Evolutionary conservation across 2,797 vertebrate genomes (phyloP).

Genomic region (Eurystomus glaucurus): DNA sequence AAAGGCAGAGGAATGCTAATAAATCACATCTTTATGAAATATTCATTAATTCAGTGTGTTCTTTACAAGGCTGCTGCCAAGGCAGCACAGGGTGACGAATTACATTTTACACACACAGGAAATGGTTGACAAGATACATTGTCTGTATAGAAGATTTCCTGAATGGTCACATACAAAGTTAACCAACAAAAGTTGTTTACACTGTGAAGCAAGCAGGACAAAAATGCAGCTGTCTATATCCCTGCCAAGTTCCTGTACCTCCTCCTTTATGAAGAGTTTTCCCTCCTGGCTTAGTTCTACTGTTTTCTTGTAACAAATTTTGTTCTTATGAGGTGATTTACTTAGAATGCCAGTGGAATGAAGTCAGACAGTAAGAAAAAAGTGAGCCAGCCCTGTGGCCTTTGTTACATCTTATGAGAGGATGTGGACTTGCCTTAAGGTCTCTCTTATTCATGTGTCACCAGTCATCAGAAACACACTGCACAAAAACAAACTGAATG

Average conservation of each 20-base stretch:
- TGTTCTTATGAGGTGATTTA: not conserved
- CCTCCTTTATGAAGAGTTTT: slow-evolving; percentile 31
- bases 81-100: slow-evolving; percentile 78
- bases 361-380: slow-evolving; percentile 40
- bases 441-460: slow-evolving; percentile 51
- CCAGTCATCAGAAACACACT: slow-evolving; percentile 27
- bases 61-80: slow-evolving; percentile 78
- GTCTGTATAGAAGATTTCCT: slow-evolving; percentile 70
- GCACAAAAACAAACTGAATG: slow-evolving; percentile 37
- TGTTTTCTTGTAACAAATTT: slow-evolving; percentile 8
- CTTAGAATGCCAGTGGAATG: not conserved
- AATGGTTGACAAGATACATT: slow-evolving; percentile 79
- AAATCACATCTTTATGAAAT: slow-evolving; percentile 85
- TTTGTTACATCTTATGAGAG: not conserved
- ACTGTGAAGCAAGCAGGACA: slow-evolving; percentile 42
- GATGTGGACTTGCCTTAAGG: slow-evolving; percentile 27
- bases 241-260: slow-evolving; percentile 50
- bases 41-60: slow-evolving; percentile 81
- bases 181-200: slow-evolving; percentile 68
- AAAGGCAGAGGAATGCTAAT: slow-evolving; percentile 77
- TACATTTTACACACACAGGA: slow-evolving; percentile 77
- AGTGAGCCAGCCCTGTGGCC: not conserved
- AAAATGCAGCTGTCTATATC: slow-evolving; percentile 51
- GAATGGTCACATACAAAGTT: slow-evolving; percentile 71
- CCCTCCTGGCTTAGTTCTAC: slow-evolving; percentile 8